A percentile compares a stretch with the other conserved stretches of the same genome.
phyloP scores from a whole-genome alignment of 2,888 invertebrate genomes.

The Acanthosepion pharaonis region DNA sequence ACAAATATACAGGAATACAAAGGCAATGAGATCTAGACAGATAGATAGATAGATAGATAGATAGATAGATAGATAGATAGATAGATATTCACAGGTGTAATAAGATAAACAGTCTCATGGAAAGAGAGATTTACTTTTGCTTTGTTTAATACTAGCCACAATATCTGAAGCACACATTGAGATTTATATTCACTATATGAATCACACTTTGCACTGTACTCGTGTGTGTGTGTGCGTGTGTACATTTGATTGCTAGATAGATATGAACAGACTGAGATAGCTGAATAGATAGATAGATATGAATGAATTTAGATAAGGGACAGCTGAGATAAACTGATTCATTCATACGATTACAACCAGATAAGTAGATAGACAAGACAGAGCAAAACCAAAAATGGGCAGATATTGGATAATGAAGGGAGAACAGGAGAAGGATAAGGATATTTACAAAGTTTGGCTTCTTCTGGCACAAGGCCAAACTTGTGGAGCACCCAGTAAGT shows the following conservation, averaged over 20 bases:
- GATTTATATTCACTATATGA: no score
- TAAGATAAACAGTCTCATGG: no score
- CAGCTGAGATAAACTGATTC: background rate
- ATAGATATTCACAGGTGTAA: background rate
- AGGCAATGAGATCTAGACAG: background rate
- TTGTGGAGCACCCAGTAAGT: background rate
- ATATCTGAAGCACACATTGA: no score
- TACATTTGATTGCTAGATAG: no score
- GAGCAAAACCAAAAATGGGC: background rate
- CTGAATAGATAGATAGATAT: no score
- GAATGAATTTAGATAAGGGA: background rate
- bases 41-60: background rate
- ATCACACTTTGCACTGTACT: no score
- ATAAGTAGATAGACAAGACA: background rate
- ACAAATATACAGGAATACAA: no score
- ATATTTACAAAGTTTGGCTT: background rate
- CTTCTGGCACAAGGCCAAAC: background rate
- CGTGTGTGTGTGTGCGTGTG: no score
- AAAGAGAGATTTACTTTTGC: no score
- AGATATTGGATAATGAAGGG: background rate
- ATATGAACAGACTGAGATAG: no score
- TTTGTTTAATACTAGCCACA: no score
- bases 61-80: background rate
- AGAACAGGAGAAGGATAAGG: background rate
- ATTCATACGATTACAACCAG: background rate